Percentiles rank a stretch among this genome's conserved stretches.
Evolutionary conservation across 2,888 invertebrate genomes (phyloP).

Genomic region (Aleiodes testaceus): DNA sequence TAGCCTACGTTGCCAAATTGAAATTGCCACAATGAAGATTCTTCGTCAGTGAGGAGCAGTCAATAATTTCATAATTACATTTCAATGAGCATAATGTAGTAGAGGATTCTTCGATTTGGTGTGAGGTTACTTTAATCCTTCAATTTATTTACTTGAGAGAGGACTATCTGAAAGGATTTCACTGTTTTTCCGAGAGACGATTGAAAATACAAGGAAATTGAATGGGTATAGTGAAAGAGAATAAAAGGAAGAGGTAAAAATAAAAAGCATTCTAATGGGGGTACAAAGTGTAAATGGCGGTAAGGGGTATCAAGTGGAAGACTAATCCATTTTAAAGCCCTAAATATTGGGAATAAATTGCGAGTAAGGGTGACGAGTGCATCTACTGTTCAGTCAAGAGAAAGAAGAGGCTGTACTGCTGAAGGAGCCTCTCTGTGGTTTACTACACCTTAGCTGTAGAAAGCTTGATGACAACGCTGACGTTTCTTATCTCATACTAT

Average conservation of each 20-base stretch:
- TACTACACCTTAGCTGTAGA: not conserved
- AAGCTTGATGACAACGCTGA: conserved; percentile 25
- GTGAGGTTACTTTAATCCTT: conserved; percentile 25
- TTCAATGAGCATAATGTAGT: not conserved
- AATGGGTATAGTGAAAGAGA: not conserved
- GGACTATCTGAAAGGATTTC: conserved; percentile 28
- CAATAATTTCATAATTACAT: not conserved
- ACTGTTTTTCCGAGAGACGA: conserved; percentile 25
- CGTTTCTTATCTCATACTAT: conserved; percentile 21
- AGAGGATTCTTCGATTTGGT: not conserved
- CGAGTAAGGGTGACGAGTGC: conserved; percentile 37
- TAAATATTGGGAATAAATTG: conserved; percentile 72
- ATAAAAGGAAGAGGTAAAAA: no score
- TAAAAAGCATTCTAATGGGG: not conserved
- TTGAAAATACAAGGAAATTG: conserved; percentile 19
- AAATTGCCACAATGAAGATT: conserved; percentile 46
- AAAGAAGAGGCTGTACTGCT: not conserved
- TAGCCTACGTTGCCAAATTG: conserved; percentile 53
- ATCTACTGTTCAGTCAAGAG: not conserved
- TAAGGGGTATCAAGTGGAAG: conserved; percentile 9
- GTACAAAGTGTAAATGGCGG: not conserved
- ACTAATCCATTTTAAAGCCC: conserved; percentile 47
- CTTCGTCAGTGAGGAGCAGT: conserved; percentile 8
- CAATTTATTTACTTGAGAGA: conserved; percentile 19
- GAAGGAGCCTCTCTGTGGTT: conserved; percentile 8